Evolutionary conservation across 2,113 vertebrate genomes (phyloP).

Genomic region (Nibea albiflora): DNA sequence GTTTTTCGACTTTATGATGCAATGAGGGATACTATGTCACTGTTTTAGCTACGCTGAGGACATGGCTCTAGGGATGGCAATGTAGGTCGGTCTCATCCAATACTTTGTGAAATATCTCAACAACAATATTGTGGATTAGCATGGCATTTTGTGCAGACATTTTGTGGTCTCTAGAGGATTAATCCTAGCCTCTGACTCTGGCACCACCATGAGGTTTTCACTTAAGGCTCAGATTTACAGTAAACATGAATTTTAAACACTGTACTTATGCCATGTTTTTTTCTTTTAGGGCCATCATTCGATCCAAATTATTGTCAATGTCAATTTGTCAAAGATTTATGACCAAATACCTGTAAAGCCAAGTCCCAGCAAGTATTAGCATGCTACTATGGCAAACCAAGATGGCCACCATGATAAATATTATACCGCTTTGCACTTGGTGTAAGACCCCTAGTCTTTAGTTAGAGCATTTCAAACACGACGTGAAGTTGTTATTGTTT

Average conservation of each 20-base stretch:
- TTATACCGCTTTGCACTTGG: too few relatives aligned
- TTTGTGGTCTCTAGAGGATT: background rate
- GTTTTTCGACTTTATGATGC: constrained; percentile 23
- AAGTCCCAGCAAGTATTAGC: background rate
- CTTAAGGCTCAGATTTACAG: too few relatives aligned
- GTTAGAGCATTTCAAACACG: constrained; percentile 5
- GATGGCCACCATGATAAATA: background rate
- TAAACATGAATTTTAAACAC: too few relatives aligned
- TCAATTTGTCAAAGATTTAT: too few relatives aligned
- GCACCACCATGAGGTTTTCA: background rate
- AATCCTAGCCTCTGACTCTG: background rate
- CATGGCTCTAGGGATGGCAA: background rate
- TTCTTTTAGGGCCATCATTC: background rate
- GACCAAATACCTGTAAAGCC: background rate
- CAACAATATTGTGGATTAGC: background rate
- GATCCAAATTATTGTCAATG: too few relatives aligned
- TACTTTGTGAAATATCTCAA: background rate
- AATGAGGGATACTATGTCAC: background rate
- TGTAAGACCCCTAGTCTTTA: background rate
- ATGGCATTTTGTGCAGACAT: background rate
- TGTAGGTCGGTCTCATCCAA: background rate
- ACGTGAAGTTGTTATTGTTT: constrained; percentile 17
- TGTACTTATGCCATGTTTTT: background rate
- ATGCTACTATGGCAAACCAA: background rate
- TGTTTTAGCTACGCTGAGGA: background rate